Base-by-base conservation (phyloP, 2,113 vertebrate species). In the Tetrax tetrax region DNA sequence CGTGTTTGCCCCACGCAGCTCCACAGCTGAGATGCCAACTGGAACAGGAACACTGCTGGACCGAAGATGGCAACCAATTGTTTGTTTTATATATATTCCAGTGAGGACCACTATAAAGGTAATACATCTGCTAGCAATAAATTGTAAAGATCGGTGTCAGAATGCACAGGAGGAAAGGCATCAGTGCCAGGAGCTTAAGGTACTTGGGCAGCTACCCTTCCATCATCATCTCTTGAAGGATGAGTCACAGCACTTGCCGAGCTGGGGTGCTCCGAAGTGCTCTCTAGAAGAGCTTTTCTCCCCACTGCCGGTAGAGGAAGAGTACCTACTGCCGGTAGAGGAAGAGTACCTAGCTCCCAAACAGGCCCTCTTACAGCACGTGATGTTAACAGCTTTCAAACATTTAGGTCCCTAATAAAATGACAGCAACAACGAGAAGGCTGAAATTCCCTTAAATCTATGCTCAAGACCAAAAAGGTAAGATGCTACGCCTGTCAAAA, bases 301-400 rank as follows among this genome's bases (percentile, higher is more conserved):
- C 53, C 64, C n/a, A 9, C 7, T 74, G 51, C 18, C 37, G 31
- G 33, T 18, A 37, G n/a, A 76, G 43, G 19, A n/a, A 65, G 41
- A 37, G 31, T 38, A 41, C 12, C 19, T 12, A 11, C 7, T 74
- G 51, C 18, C 37, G 31, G 33, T 18, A 37, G n/a, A 76, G 43
- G 19, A n/a, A 65, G 41, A 37, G 31, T 38, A 41, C 12, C 19
- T 12, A 11, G 14, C 41, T 81, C 29, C 70, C 51, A 41, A 33
- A 45, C 6, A 53, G 21, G 4, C 4, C 2, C 24, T 74, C 17
- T 66, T 29, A 21, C 31, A 81, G 15, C 2, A 0, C 5, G 18
- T 19, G 33, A 8, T 70, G 14, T 20, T 33, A 80, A 77, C 37
- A 70, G 12, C 31, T 63, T 12, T 10, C 18, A 18, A 31, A 81